phyloP scores from a whole-genome alignment of 1,140 invertebrate genomes.

The Bilobella aurantiaca region DNA sequence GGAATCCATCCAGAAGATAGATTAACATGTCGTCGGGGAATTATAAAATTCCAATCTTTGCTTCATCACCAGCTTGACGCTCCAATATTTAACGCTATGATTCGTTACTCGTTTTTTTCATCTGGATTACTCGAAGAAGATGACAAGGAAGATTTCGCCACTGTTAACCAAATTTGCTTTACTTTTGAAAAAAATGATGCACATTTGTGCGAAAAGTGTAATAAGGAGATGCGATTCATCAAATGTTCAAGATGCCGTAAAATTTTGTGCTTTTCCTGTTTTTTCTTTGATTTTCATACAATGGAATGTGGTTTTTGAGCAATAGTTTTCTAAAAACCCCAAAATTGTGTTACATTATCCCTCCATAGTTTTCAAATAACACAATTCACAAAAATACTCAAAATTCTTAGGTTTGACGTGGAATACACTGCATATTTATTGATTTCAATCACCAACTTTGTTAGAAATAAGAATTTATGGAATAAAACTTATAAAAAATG shows the following conservation, averaged over 20 bases:
- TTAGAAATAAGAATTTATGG: no score
- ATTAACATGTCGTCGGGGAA: slow-evolving; percentile 8
- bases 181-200: background rate
- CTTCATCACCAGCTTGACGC: slow-evolving; percentile 4
- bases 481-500: no score
- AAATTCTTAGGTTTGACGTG: no score
- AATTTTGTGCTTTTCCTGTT: slow-evolving; percentile 15
- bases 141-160: background rate
- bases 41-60: slow-evolving; percentile 1
- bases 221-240: background rate
- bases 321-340: no score
- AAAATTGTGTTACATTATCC: no score
- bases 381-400: no score
- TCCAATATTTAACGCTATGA: slow-evolving; percentile 13
- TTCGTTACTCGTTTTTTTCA: slow-evolving; percentile 11
- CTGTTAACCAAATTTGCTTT: slow-evolving; percentile 15
- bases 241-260: slow-evolving; percentile 14
- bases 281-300: slow-evolving; percentile 20
- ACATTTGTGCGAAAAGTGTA: background rate
- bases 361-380: no score
- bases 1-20: background rate
- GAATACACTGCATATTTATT: no score
- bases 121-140: slow-evolving; percentile 2
- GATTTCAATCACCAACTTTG: no score
- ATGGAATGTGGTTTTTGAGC: background rate